A percentile compares a stretch with the other conserved stretches of the same genome.
Evolutionary conservation across 2,113 vertebrate species (phyloP).

Genomic region (Xenopus tropicalis): UCB_Xtro_10.0 CM004450.2:93342501-93343000

Average conservation of each 20-base stretch:
- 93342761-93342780: slow-evolving; percentile 24
- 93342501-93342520: too few relatives aligned
- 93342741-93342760: not conserved
- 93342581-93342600: too few relatives aligned
- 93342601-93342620: too few relatives aligned
- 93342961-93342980: slow-evolving; percentile 36
- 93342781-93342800: slow-evolving; percentile 18
- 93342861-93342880: slow-evolving; percentile 19
- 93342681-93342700: too few relatives aligned
- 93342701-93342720: too few relatives aligned
- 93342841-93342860: slow-evolving; percentile 24
- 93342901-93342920: slow-evolving; percentile 16
- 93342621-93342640: too few relatives aligned
- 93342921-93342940: slow-evolving; percentile 31
- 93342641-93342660: too few relatives aligned
- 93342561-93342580: too few relatives aligned
- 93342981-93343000: slow-evolving; percentile 36
- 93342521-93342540: too few relatives aligned
- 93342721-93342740: too few relatives aligned
- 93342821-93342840: slow-evolving; percentile 32
- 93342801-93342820: slow-evolving; percentile 30
- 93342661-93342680: too few relatives aligned
- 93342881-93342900: slow-evolving; percentile 36
- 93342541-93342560: too few relatives aligned
- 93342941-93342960: slow-evolving; percentile 29